phyloP scores from a whole-genome alignment of 2,888 invertebrate species.

The Sesia apiformis region DNA sequence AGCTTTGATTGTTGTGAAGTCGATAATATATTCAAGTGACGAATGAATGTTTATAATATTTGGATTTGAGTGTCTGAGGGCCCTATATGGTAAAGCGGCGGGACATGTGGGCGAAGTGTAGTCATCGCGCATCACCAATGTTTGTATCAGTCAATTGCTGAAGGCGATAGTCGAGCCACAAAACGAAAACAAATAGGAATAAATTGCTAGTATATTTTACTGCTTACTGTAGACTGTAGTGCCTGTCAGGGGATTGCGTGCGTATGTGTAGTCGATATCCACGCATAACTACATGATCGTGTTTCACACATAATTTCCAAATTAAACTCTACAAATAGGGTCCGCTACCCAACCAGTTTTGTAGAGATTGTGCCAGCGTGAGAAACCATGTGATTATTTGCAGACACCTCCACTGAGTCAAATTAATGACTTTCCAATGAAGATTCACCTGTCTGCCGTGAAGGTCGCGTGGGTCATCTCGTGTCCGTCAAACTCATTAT shows the following conservation, averaged over 20 bases:
- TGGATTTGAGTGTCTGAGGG: conserved; percentile 19
- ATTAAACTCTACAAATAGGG: conserved; percentile 20
- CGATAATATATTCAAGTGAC: conserved; percentile 48
- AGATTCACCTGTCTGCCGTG: conserved; percentile 19
- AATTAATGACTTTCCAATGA: conserved; percentile 35
- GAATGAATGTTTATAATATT: conserved; percentile 17
- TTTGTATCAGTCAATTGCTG: conserved; percentile 5
- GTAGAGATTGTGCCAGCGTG: conserved; percentile 14
- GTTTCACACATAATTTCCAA: conserved; percentile 21
- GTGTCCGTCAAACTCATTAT: conserved; percentile 29
- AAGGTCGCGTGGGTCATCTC: conserved; percentile 28
- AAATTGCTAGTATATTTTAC: neutral
- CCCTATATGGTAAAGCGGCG: conserved; percentile 37
- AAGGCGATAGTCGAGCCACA: neutral
- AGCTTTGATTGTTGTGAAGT: conserved; percentile 43
- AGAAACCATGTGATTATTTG: conserved; percentile 14
- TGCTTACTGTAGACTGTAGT: neutral
- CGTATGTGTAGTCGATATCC: neutral
- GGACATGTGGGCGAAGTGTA: conserved; percentile 43
- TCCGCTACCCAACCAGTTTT: conserved; percentile 7
- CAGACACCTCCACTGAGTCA: conserved; percentile 14
- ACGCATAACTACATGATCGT: neutral
- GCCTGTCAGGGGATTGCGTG: neutral
- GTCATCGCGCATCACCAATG: conserved; percentile 28
- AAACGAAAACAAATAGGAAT: neutral